Base-by-base conservation (phyloP, 92 coral and sea anemone species). In the Umimayanthus kanabou region DNA sequence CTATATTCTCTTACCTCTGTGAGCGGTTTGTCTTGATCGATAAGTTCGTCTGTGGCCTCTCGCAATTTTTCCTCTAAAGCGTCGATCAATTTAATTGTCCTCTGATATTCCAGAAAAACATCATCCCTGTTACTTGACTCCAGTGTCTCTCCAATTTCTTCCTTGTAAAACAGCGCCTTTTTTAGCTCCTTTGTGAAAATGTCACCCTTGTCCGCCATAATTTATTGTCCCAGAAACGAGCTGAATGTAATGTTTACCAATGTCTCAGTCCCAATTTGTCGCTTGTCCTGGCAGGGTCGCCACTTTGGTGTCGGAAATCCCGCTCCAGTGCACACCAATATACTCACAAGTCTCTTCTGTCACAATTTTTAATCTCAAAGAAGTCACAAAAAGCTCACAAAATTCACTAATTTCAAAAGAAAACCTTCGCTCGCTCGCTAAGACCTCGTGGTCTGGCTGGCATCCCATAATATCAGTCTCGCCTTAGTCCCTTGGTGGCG, bases 281-380 rank as follows among this genome's bases (percentile, higher is more conserved):
- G 37, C 37, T 33, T 39, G 85, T 89, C 91, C 91, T 88, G 91
- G 82, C 82, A 58, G 88, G 88, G 88, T 89, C 84, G 77, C 88
- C 88, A 89, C 88, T 89, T 89, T 85, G 79, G 91, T 90, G 89
- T 90, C 74, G 89, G 73, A 83, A 88, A 88, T 45, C 25, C 25
- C 10, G 0, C 8, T 47, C 50, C 1, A 1, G 1, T n/a, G 50
- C 11, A 45, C 11, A 47, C 11, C 50, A 47, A 47, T 47, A 8
- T 1, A 43, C 0, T 7, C 9, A 7, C 11, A 47, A 5, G 10
- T 47, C 50, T 9, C 50, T 47, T 33, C 37, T 33, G 37, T 33
- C 2, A 33, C 1, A 33, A 33, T 33, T 33, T 33, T 33, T 33
- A 33, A 33, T 33, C 37, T 33, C 37, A 33, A 33, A 33, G 37